phyloP scores from a whole-genome alignment of 2,113 vertebrate species.

The Struthio camelus region DNA sequence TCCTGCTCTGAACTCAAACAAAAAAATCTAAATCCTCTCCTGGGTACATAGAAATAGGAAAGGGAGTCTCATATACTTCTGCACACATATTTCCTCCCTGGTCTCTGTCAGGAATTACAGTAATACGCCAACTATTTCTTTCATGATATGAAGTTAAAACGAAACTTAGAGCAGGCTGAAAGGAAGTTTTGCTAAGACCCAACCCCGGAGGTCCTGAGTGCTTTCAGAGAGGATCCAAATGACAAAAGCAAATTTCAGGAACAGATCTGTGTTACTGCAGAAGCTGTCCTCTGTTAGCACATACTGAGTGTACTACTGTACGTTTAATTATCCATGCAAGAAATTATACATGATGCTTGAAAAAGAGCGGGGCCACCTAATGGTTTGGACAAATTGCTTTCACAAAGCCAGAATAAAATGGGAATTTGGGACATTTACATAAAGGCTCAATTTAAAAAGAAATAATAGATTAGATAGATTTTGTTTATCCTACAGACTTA shows the following conservation, averaged over 20 bases:
- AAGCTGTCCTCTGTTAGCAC: neutral
- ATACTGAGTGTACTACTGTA: neutral
- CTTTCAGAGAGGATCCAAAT: neutral
- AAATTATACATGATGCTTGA: neutral
- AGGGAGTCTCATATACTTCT: neutral
- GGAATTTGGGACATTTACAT: neutral
- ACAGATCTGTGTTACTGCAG: neutral
- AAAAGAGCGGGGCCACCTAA: neutral
- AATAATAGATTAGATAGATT: neutral
- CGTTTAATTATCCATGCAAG: neutral
- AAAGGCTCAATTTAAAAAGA: neutral
- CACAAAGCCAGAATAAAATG: neutral
- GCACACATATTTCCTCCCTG: rapidly evolving
- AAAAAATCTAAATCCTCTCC: neutral
- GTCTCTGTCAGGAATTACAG: neutral
- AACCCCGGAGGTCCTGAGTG: neutral
- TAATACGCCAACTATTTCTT: neutral
- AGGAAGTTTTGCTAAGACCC: neutral
- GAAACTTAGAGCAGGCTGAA: neutral
- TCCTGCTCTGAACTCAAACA: neutral
- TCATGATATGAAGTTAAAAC: neutral
- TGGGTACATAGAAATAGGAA: neutral
- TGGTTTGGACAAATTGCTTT: neutral
- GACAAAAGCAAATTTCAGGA: neutral
- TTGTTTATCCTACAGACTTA: neutral